phyloP scores from a whole-genome alignment of 2,888 invertebrate genomes.

The Seira musarum region DNA sequence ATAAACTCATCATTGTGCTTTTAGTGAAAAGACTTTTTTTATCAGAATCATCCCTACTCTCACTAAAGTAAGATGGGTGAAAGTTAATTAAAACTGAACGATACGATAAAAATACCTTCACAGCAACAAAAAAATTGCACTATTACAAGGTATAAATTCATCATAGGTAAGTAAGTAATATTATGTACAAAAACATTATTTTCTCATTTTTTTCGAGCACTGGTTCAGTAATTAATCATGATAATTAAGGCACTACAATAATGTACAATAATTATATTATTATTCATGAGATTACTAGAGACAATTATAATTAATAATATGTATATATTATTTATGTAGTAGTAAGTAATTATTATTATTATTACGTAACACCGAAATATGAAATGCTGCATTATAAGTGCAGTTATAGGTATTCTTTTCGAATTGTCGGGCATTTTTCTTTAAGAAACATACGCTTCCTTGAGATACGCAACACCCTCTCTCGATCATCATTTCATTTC shows the following conservation, averaged over 20 bases:
- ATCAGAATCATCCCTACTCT: no score
- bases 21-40: background rate
- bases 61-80: no score
- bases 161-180: conserved; percentile 6
- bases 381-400: conserved; percentile 1
- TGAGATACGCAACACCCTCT: conserved; percentile 9
- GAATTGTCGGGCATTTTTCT: background rate
- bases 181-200: conserved; percentile 44
- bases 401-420: background rate
- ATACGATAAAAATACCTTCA: background rate
- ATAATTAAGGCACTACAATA: conserved; percentile 62
- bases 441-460: conserved; percentile 1
- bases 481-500: background rate
- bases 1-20: conserved; percentile 12
- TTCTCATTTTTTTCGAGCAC: conserved; percentile 51
- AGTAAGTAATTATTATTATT: no score
- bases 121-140: background rate
- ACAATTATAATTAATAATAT: no score
- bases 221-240: conserved; percentile 57
- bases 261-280: conserved; percentile 22
- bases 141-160: conserved; percentile 16
- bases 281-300: conserved; percentile 43
- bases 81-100: background rate
- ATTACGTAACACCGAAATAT: conserved; percentile 1
- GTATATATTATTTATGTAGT: no score